Conservation (phyloP, 2,113 vertebrate species). For the Polypterus senegalus region DNA sequence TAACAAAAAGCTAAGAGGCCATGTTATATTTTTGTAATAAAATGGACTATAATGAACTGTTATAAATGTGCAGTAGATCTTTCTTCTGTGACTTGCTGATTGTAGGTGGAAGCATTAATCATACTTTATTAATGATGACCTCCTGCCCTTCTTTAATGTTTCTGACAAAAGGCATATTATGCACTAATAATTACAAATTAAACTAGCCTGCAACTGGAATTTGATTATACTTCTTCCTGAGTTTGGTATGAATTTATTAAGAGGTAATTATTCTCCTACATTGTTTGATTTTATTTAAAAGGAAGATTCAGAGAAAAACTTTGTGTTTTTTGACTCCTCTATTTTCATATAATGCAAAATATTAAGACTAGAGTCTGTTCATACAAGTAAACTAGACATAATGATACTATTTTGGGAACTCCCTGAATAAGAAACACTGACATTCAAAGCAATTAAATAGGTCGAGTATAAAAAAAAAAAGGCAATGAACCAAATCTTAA, state of each 20-base stretch:
- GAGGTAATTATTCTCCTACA: neutral
- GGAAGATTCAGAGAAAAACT: too few species aligned
- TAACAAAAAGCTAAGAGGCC: too few species aligned
- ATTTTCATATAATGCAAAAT: too few species aligned
- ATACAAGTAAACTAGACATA: too few species aligned
- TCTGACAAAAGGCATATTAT: conserved; percentile 19
- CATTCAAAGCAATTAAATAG: too few species aligned
- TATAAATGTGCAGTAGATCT: conserved; percentile 1
- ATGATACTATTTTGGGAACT: too few species aligned
- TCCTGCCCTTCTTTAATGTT: conserved; percentile 21
- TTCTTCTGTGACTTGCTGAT: neutral
- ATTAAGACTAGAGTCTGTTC: too few species aligned
- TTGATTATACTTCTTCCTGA: neutral
- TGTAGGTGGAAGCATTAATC: conserved; percentile 6
- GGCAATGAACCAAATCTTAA: too few species aligned
- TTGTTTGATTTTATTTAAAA: neutral
- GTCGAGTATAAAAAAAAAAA: too few species aligned
- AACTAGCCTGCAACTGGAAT: conserved; percentile 14
- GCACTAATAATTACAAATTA: conserved; percentile 14
- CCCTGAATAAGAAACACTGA: too few species aligned
- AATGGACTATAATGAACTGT: neutral
- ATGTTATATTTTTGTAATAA: too few species aligned
- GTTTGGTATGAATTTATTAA: conserved; percentile 3
- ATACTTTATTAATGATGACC: conserved; percentile 15
- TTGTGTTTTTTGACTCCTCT: too few species aligned